These are phyloP conservation scores for Drosophila nebulosa DNA, from an alignment of 1,140 invertebrate species.

Conservation along the genomic window DNA sequence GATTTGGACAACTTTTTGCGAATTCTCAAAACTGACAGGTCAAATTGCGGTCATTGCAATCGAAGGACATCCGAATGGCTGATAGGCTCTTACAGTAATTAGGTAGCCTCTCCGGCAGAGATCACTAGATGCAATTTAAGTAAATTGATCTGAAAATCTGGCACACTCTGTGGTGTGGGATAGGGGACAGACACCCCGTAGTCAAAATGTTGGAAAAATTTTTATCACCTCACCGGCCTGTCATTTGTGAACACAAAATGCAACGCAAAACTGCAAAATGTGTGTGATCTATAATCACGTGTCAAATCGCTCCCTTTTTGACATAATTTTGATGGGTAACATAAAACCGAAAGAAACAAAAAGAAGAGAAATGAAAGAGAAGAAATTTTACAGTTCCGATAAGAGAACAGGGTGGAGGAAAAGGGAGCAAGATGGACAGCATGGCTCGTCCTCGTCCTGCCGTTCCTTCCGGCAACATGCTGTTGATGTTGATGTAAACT, in stretches of 20 bases:
- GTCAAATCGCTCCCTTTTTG: conserved; percentile 62
- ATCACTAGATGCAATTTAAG: too few relatives aligned
- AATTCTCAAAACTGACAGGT: too few relatives aligned
- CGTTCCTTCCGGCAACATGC: neutral
- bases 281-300: conserved; percentile 51
- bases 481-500: conserved; percentile 38
- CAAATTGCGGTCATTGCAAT: too few relatives aligned
- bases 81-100: too few relatives aligned
- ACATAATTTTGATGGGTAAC: conserved; percentile 65
- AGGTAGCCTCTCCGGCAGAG: too few relatives aligned
- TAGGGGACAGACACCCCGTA: neutral
- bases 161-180: neutral
- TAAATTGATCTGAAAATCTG: neutral
- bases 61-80: too few relatives aligned
- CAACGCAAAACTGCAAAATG: neutral
- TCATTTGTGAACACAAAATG: neutral
- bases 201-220: neutral
- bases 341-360: conserved; percentile 56
- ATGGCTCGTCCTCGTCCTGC: conserved; percentile 22
- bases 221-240: too few relatives aligned
- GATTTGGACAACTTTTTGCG: too few relatives aligned
- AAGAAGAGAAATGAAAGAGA: too few relatives aligned
- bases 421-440: neutral
- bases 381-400: conserved; percentile 36
- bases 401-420: conserved; percentile 10